Evolutionary conservation across 2,888 invertebrate species (phyloP).

Genomic region (Amaurobius ferox): DNA sequence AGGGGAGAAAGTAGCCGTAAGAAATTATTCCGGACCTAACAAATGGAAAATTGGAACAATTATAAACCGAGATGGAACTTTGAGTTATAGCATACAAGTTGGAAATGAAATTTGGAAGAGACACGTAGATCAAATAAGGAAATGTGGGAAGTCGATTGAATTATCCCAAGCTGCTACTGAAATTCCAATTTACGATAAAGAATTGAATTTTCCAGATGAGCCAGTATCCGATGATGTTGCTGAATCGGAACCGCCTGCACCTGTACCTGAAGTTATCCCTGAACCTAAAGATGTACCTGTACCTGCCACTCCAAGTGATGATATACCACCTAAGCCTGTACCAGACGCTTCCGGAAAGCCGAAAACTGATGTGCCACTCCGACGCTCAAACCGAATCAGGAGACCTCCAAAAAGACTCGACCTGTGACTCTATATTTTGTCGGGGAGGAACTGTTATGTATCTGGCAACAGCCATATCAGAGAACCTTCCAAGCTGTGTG

Average conservation of each 20-base stretch:
- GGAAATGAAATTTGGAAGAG: slow-evolving; percentile 46
- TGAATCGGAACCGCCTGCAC: slow-evolving; percentile 41
- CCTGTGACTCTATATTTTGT: slow-evolving; percentile 51
- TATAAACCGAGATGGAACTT: slow-evolving; percentile 43
- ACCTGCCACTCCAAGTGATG: slow-evolving; percentile 24
- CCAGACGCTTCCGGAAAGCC: slow-evolving; percentile 20
- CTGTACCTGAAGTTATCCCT: slow-evolving; percentile 35
- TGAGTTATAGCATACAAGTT: slow-evolving; percentile 44
- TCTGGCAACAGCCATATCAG: slow-evolving; percentile 43
- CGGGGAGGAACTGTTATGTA: slow-evolving; percentile 49
- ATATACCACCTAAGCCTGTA: slow-evolving; percentile 7
- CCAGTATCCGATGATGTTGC: slow-evolving; percentile 46
- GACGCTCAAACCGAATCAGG: slow-evolving; percentile 33
- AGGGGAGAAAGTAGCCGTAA: slow-evolving; percentile 41
- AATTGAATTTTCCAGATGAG: slow-evolving; percentile 48
- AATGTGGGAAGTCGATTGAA: slow-evolving; percentile 45
- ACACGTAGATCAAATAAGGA: slow-evolving; percentile 49
- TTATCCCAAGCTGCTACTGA: slow-evolving; percentile 42
- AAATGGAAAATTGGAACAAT: slow-evolving; percentile 45
- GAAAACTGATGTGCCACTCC: too few relatives aligned
- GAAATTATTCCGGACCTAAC: slow-evolving; percentile 48
- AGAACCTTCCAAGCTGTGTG: slow-evolving; percentile 32
- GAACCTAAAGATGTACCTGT: slow-evolving; percentile 3
- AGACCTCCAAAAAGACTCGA: slow-evolving; percentile 43
- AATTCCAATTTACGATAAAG: slow-evolving; percentile 40